Base-by-base conservation (phyloP, 2,797 vertebrate species). In the Sebastes reedi region DNA sequence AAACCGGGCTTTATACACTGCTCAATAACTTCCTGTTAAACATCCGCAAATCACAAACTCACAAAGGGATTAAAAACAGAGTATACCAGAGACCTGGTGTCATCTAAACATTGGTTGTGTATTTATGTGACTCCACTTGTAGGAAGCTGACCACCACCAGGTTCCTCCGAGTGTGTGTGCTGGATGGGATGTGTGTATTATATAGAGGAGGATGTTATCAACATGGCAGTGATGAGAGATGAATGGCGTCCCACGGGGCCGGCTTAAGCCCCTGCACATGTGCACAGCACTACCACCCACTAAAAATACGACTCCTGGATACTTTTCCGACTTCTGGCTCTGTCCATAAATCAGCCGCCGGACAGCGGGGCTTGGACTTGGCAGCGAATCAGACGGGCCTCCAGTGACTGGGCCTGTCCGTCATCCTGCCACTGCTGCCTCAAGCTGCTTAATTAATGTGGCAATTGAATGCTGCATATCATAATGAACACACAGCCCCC, bases 21-120 rank as follows among this genome's bases (percentile, higher is more conserved):
- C 91, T 91, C 93, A 91, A 95, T 92, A 92, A 95, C 94, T 96
- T 96, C 94, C 95, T 95, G 92, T 94, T 92, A 90, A 94, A 96
- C 95, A 95, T 95, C 95, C 93, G 89, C 77, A 83, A 90, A 93
- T 94, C 90, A 92, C 94, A 94, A 94, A 93, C 89, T 92, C 90
- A 94, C 91, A 93, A 91, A 94, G 91, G 87, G 84, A 93, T 90
- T 82, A 78, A 88, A 78, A 79, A 59, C 5, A 39, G 65, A 86
- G 55, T 84, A 54, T 81, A 73, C 56, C 65, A 56, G 79, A 86
- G 86, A 82, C 83, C 89, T 52, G 3, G 88, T 88, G 87, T 92
- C 92, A 93, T 94, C 93, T 88, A 93, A 95, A 95, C 90, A 94
- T 85, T 61, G 85, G 14, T 85, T 92, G 93, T 92, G 90, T 96